These are phyloP conservation scores for Fabriciana adippe DNA, from an alignment of 2,888 invertebrate genomes.

Conservation along the genomic window DNA sequence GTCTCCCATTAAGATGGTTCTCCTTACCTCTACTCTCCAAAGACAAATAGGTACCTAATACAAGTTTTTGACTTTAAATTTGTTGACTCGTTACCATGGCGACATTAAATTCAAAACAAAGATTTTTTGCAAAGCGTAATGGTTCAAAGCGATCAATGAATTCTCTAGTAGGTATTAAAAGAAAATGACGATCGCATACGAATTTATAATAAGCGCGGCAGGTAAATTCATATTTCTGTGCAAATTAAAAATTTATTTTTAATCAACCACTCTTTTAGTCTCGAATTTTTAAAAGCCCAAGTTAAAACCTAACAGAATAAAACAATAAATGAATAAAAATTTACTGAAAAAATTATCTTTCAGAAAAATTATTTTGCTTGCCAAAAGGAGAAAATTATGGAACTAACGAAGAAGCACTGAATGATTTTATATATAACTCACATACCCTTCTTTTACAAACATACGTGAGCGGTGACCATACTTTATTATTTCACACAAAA, in stretches of 20 bases:
- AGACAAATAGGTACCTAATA: no score
- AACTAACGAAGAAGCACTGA: constrained; percentile 57
- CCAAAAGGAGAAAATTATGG: constrained; percentile 50
- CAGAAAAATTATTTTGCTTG: constrained; percentile 63
- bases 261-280: no score
- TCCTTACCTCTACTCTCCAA: no score
- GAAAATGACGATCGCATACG: constrained; percentile 37
- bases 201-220: constrained; percentile 40
- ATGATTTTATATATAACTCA: constrained; percentile 69
- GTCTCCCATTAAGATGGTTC: no score
- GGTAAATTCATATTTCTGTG: constrained; percentile 31
- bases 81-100: constrained; percentile 5
- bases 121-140: background rate
- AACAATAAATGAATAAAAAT: background rate
- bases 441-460: constrained; percentile 64
- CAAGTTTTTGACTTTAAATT: no score
- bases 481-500: constrained; percentile 50
- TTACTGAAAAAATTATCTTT: constrained; percentile 40
- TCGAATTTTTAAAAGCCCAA: no score
- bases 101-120: constrained; percentile 10
- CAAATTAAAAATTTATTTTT: no score
- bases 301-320: background rate
- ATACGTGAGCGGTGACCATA: constrained; percentile 48
- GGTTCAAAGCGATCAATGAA: background rate
- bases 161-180: background rate